phyloP scores from a whole-genome alignment of 2,113 vertebrate genomes.

The Etia nguti region DNA sequence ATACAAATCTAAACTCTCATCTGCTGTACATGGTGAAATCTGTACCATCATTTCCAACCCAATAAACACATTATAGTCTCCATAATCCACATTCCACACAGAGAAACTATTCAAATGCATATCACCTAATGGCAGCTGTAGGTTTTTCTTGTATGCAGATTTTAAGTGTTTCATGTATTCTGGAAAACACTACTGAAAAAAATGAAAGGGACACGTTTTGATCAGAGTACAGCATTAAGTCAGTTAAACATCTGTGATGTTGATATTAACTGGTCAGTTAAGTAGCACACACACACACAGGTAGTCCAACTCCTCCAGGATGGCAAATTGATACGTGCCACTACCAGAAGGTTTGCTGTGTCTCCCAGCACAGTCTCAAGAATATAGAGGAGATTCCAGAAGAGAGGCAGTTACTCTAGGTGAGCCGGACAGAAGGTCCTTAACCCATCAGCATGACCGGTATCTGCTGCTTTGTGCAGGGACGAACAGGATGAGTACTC shows the following conservation, averaged over 20 bases:
- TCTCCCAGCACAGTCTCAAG: neutral
- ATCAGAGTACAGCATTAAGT: neutral
- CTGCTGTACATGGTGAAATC: neutral
- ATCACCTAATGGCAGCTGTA: neutral
- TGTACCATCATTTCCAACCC: neutral
- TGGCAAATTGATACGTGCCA: neutral
- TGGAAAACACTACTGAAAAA: neutral
- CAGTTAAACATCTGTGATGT: neutral
- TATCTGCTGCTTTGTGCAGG: neutral
- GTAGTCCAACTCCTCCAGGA: neutral
- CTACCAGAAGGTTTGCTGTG: neutral
- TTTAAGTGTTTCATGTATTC: neutral
- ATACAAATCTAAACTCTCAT: accelerated
- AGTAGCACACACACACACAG: neutral
- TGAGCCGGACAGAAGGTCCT: neutral
- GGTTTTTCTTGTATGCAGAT: neutral
- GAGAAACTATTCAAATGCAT: neutral
- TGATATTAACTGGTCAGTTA: neutral
- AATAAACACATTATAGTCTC: neutral
- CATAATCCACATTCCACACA: neutral
- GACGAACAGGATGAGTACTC: neutral
- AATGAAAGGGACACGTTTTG: neutral
- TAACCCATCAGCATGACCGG: neutral
- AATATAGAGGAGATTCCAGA: neutral
- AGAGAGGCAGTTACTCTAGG: neutral